Percentiles rank a stretch among this genome's conserved stretches.
phyloP scores from a whole-genome alignment of 2,888 invertebrate species.

The Molorchus minor region DNA sequence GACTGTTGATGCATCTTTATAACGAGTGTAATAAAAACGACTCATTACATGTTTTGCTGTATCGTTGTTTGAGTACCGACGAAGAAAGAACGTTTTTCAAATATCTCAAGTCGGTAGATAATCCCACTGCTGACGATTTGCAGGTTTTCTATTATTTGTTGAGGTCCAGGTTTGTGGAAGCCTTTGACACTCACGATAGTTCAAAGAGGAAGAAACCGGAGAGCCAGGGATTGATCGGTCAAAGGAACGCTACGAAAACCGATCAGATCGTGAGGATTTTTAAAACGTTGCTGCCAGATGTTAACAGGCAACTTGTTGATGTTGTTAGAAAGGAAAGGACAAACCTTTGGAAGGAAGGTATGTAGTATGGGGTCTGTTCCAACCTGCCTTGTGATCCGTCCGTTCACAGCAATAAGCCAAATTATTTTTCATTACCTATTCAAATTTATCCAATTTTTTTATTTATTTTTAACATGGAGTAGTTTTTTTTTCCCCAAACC shows the following conservation, averaged over 20 bases:
- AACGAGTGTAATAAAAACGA: conserved; percentile 69
- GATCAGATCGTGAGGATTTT: conserved; percentile 52
- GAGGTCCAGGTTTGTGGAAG: conserved; percentile 68
- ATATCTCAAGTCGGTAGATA: conserved; percentile 68
- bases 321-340: conserved; percentile 50
- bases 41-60: conserved; percentile 69
- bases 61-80: conserved; percentile 68
- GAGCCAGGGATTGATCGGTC: conserved; percentile 52
- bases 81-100: conserved; percentile 76
- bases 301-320: conserved; percentile 53
- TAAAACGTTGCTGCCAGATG: conserved; percentile 52
- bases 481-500: too few species aligned
- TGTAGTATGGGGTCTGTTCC: too few species aligned
- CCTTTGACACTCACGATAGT: conserved; percentile 65
- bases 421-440: too few species aligned
- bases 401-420: too few species aligned
- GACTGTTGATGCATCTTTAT: conserved; percentile 70
- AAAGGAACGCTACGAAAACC: conserved; percentile 45
- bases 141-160: conserved; percentile 77
- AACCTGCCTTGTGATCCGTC: too few species aligned
- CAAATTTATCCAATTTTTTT: too few species aligned
- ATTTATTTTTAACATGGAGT: too few species aligned
- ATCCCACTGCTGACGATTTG: conserved; percentile 71
- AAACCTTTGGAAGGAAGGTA: conserved; percentile 51
- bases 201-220: conserved; percentile 39